Evolutionary conservation across 2,797 vertebrate species (phyloP), one percentile per base, ranked within the genome.

Genomic region (Leptoclinus maculatus): DNA sequence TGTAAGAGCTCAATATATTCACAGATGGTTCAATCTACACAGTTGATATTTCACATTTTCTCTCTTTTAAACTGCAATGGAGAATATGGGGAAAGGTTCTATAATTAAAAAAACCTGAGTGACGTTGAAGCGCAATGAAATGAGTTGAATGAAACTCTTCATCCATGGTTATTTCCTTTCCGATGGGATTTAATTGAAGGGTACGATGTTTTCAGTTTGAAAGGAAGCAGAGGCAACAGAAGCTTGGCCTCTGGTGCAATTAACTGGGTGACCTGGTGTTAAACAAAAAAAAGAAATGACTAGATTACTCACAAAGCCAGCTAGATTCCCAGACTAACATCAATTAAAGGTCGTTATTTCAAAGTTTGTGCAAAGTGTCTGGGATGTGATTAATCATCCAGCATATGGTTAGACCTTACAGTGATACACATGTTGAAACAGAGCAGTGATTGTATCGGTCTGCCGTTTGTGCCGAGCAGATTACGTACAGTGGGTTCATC

Each of bases 141-240:
- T 29, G 27, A 78, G 78, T 83, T 84, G 74, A 78, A 72, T 54
- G 8, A 75, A 81, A 70, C 43, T 71, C 54, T 56, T 88, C 62
- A 73, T 25, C 51, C 78, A 39, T 71, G 43, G 14, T 25, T 76
- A 23, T 85, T 74, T 80, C 43, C 65, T 9, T 79, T 84, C 76
- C 71, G 1, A 5, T 32, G 39, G 16, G 74, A 73, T 71, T 84
- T 89, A 85, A 91, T 87, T 90, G 76, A 62, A 21, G 32, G 62
- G 29, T 64, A 66, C 64, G 51, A 12, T n/a, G 66, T 71, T 73
- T 81, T 80, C 23, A 65, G 9, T 56, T 64, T 76, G 43, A 85
- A 74, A 76, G 54, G 66, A 79, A 85, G 60, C 45, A 73, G 79
- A 38, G 60, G 71, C 45, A 71, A 66, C 45, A 82, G 70, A 72